phyloP scores from a whole-genome alignment of 1,140 invertebrate species.

The Patella vulgata region DNA sequence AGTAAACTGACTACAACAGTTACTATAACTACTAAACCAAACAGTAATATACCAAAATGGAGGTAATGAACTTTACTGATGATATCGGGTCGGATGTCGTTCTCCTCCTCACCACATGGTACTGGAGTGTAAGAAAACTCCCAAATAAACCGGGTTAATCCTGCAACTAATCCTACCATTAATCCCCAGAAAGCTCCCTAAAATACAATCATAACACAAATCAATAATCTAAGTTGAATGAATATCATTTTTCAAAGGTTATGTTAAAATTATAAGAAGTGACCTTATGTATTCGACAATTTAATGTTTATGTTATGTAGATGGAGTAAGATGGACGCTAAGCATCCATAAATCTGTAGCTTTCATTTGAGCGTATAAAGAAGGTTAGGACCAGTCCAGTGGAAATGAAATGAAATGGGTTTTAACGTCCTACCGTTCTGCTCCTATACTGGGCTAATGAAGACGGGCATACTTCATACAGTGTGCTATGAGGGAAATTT shows the following conservation, averaged over 20 bases:
- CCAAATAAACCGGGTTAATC: conserved; percentile 66
- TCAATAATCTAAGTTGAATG: not conserved
- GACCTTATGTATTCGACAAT: not conserved
- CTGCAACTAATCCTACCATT: conserved; percentile 69
- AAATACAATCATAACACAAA: conserved; percentile 20
- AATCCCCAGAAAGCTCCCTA: conserved; percentile 72
- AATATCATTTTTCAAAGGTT: not conserved
- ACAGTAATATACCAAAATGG: conserved; percentile 66
- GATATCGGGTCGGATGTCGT: conserved; percentile 50
- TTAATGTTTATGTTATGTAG: not conserved
- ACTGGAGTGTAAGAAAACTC: conserved; percentile 57
- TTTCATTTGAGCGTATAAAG: too few species aligned
- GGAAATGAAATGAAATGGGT: too few species aligned
- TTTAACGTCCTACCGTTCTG: too few species aligned
- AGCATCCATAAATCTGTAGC: too few species aligned
- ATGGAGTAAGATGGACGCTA: conserved; percentile 19
- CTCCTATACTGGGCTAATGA: too few species aligned
- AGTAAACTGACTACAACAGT: conserved; percentile 60
- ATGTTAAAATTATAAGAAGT: not conserved
- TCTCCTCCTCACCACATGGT: conserved; percentile 52
- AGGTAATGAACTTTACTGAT: conserved; percentile 66
- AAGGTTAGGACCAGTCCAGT: too few species aligned
- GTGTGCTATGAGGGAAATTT: too few species aligned
- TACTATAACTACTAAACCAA: conserved; percentile 53
- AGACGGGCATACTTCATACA: too few species aligned